A percentile compares a stretch with the other conserved stretches of the same genome.
These are phyloP conservation scores for Lepidothrix coronata DNA, from an alignment of 2,113 vertebrate species.

Conservation along the genomic window DNA sequence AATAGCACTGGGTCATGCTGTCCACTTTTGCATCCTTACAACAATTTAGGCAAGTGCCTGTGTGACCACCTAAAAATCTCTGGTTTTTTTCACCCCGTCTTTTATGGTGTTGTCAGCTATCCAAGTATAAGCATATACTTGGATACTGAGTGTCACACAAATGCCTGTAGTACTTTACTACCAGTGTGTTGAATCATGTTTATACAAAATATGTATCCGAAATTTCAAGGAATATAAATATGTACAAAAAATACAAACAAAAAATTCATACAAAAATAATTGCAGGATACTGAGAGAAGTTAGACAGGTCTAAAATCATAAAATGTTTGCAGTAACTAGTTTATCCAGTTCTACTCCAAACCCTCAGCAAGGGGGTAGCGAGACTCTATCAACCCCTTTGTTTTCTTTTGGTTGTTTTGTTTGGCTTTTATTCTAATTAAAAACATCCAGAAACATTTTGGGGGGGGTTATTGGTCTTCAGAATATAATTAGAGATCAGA, in stretches of 20 bases:
- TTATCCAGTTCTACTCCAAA: background rate
- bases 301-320: background rate
- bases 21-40: background rate
- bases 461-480: background rate
- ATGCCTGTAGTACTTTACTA: background rate
- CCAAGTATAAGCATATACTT: background rate
- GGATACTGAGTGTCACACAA: background rate
- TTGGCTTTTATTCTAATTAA: constrained; percentile 10
- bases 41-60: background rate
- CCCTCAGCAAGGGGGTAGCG: background rate
- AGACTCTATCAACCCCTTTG: background rate
- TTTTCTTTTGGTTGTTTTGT: background rate
- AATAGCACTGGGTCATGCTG: background rate
- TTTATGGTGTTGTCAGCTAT: background rate
- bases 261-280: background rate
- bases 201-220: background rate
- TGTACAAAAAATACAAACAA: background rate
- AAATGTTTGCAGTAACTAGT: background rate
- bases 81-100: background rate
- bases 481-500: background rate
- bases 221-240: background rate
- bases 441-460: background rate
- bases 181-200: background rate
- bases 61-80: background rate
- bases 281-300: background rate